Evolutionary conservation across 2,888 invertebrate genomes (phyloP).

Genomic region (Ornithoptera alexandrae): DNA sequence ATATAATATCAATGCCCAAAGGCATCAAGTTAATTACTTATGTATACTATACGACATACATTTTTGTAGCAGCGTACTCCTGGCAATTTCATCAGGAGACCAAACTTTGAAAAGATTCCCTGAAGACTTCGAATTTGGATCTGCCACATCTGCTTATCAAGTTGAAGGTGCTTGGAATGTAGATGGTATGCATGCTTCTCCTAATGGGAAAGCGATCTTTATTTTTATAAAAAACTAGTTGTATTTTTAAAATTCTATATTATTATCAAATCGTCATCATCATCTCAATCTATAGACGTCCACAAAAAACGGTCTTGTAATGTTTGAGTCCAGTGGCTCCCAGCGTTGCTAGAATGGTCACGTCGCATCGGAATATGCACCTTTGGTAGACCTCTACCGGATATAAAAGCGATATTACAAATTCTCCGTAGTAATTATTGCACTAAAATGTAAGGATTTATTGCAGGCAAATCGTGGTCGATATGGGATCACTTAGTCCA

Average conservation of each 20-base stretch:
- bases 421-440: no score
- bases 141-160: slow-evolving; percentile 39
- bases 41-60: not conserved
- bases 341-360: no score
- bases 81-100: not conserved
- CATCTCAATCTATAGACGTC: not conserved
- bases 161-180: slow-evolving; percentile 39
- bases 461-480: slow-evolving; percentile 71
- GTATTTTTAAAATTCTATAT: not conserved
- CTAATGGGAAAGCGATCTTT: not conserved
- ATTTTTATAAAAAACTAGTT: not conserved
- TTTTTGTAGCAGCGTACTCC: not conserved
- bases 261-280: not conserved
- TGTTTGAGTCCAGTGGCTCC: not conserved
- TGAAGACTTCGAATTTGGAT: slow-evolving; percentile 36
- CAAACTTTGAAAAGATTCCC: slow-evolving; percentile 32
- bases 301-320: not conserved
- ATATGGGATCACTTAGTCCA: slow-evolving; percentile 67
- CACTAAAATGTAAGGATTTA: not conserved
- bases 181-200: slow-evolving; percentile 32
- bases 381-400: no score
- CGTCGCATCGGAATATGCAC: no score
- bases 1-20: no score
- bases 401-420: no score
- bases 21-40: no score